These are phyloP conservation scores for Watsonalla binaria DNA, from an alignment of 2,888 invertebrate genomes.

Conservation along the genomic window DNA sequence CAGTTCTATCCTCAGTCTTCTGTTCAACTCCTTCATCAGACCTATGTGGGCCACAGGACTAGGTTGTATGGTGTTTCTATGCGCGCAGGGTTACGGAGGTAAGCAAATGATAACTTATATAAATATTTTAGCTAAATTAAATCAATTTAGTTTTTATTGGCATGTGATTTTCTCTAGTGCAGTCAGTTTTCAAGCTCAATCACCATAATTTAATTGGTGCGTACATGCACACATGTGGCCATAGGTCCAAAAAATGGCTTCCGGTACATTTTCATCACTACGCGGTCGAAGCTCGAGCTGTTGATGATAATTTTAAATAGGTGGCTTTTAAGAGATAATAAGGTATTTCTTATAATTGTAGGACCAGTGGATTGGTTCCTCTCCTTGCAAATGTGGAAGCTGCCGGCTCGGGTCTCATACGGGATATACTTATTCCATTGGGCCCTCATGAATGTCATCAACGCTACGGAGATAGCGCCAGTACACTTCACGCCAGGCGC, in stretches of 20 bases:
- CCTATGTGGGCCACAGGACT: slow-evolving; percentile 41
- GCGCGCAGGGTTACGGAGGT: slow-evolving; percentile 51
- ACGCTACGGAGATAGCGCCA: slow-evolving; percentile 24
- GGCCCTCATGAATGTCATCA: slow-evolving; percentile 32
- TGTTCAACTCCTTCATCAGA: slow-evolving; percentile 31
- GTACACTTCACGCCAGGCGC: slow-evolving; percentile 24
- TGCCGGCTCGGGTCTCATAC: slow-evolving; percentile 73
- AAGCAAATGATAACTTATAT: too few relatives aligned
- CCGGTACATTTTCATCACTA: too few relatives aligned
- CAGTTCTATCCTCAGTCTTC: slow-evolving; percentile 16
- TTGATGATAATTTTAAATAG: too few relatives aligned
- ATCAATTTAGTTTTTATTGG: too few relatives aligned
- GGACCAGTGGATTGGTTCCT: slow-evolving; percentile 70
- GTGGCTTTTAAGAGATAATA: too few relatives aligned
- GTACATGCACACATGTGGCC: too few relatives aligned
- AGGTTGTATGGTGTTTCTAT: slow-evolving; percentile 48
- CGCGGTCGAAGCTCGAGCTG: too few relatives aligned
- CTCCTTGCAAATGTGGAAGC: slow-evolving; percentile 63
- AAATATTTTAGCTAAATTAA: too few relatives aligned
- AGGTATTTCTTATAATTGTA: slow-evolving; percentile 18
- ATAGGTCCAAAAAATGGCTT: too few relatives aligned
- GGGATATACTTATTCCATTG: slow-evolving; percentile 75
- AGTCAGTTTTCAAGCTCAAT: too few relatives aligned
- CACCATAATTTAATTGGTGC: too few relatives aligned
- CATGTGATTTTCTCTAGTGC: too few relatives aligned